Percentiles rank a stretch among this genome's conserved stretches.
phyloP scores from a whole-genome alignment of 2,797 vertebrate genomes.

The Fistularia commersonii region DNA sequence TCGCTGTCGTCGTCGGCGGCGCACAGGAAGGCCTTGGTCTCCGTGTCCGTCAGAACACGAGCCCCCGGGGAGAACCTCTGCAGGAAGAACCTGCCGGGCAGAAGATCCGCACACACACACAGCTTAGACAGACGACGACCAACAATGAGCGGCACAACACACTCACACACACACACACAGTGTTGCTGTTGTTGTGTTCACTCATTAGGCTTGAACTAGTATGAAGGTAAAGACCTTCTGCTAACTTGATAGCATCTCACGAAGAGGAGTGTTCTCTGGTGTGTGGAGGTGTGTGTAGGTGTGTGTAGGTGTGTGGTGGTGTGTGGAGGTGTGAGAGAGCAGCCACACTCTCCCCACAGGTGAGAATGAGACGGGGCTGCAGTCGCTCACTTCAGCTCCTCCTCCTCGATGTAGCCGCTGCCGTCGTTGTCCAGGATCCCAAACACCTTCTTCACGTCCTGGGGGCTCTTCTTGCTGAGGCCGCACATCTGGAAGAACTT shows the following conservation, averaged over 20 bases:
- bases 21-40: constrained; percentile 85
- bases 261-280: no score
- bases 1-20: constrained; percentile 88
- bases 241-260: no score
- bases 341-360: no score
- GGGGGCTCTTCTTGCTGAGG: constrained; percentile 85
- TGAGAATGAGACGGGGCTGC: no score
- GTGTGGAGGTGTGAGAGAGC: no score
- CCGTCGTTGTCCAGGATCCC: constrained; percentile 86
- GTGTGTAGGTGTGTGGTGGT: no score
- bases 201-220: no score
- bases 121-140: constrained; percentile 5
- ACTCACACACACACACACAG: no score
- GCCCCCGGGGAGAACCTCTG: constrained; percentile 88
- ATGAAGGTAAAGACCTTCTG: no score
- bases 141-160: background rate
- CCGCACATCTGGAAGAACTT: constrained; percentile 95
- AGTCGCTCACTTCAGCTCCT: constrained; percentile 89
- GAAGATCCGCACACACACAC: background rate
- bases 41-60: constrained; percentile 83
- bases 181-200: no score
- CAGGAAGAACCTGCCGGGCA: constrained; percentile 85
- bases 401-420: constrained; percentile 90
- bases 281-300: no score
- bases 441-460: constrained; percentile 89